Base-by-base conservation (phyloP, 1,140 invertebrate genomes). In the Tigriopus japonicus region DNA sequence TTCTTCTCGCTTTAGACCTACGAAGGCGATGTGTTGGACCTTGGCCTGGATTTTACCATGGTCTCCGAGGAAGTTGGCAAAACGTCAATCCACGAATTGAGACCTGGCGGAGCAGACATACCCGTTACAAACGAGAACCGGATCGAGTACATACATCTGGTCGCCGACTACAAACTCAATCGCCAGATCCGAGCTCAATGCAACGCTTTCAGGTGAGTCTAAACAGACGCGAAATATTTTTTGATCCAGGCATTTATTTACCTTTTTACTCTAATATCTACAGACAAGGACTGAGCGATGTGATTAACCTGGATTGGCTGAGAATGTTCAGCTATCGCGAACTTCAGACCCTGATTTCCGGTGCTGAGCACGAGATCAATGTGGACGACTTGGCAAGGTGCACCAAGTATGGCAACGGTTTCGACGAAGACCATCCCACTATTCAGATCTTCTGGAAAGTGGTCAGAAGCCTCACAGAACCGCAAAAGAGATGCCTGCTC, bases 141-240 rank as follows among this genome's bases (percentile, higher is more conserved):
- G 60, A 91, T 96, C 69, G 91, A 97, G 71, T 98, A 98, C 69
- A 90, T 98, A 66, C 90, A 96, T 71, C 72, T 94, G 59, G 84
- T 98, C 72, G 91, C 93, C 1, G 89, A 97, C 75, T 95, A 90
- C 66, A 94, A 94, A 73, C 74, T 97, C 19, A 96, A 96, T 71
- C 83, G 82, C 67, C 90, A 94, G 75, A 91, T 95, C 62, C 76
- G 84, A 52, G 75, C 80, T 1, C 91, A 96, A 64, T 92, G 87
- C 66, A 77, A 76, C 59, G 86, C 87, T 21, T 89, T 91, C 68
- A 83, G 86, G 64, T 80, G 84, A 67, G 71, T 71, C 67, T 63
- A 42, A 19, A 35, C 3, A 35, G 3, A 35, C n/a, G 9, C 28
- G 9, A 35, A 35, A 5, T 35, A 5, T 9, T 35, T 3, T 5